A percentile compares a stretch with the other conserved stretches of the same genome.
Evolutionary conservation across 2,797 vertebrate genomes (phyloP).

Genomic region (Jordanella pulchra): DNA sequence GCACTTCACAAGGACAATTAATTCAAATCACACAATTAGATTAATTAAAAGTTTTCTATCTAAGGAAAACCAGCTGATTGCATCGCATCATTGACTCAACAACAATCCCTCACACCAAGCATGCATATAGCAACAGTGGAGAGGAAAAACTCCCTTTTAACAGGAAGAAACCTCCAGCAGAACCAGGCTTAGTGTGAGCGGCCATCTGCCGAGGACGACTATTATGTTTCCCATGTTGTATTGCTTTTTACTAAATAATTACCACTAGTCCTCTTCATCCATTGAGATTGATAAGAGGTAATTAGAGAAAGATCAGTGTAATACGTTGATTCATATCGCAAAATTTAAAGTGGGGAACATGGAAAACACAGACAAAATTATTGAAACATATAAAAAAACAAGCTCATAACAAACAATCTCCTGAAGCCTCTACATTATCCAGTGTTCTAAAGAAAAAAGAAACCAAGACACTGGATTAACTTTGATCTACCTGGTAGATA

Average conservation of each 20-base stretch:
- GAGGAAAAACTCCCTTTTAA: no score
- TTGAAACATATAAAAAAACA: not conserved
- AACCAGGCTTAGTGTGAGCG: no score
- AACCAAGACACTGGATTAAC: constrained; percentile 4
- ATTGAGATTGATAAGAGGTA: not conserved
- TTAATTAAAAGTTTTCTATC: no score
- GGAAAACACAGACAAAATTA: constrained; percentile 5
- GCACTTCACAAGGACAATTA: no score
- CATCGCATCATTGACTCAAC: no score
- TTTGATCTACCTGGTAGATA: constrained; percentile 7
- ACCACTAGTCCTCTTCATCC: not conserved
- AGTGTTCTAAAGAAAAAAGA: not conserved
- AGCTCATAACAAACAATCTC: constrained; percentile 17
- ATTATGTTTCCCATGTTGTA: no score
- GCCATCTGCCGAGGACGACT: no score
- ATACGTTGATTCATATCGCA: not conserved
- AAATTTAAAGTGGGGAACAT: not conserved
- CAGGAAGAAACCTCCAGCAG: no score
- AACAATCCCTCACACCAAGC: no score
- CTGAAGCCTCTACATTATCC: constrained; percentile 46
- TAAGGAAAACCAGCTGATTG: no score
- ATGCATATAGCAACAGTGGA: no score
- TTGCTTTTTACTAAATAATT: not conserved
- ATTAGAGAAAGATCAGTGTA: not conserved
- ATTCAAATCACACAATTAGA: no score